Evolutionary conservation across 2,888 invertebrate genomes (phyloP), one percentile per base, ranked within the genome.

Genomic region (Athalia rosae): DNA sequence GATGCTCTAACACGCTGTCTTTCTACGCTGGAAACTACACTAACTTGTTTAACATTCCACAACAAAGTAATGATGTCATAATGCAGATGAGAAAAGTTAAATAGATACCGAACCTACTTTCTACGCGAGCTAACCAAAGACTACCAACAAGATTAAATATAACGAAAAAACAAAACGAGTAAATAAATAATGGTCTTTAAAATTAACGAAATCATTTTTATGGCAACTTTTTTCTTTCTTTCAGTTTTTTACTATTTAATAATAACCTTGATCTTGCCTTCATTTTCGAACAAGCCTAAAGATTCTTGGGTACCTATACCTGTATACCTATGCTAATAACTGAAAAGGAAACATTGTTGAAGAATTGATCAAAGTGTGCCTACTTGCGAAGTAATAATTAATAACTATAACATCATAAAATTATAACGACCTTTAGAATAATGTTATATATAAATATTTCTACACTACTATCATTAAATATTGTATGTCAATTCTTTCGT

Each of bases 301-400:
- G n/a, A 15, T 43, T 58, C 58, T 71, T 71, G 45, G 56, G 47
- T 43, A 71, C 45, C 28, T 71, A 56, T 58, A 13, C 28, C 50
- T 50, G 53, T 66, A 63, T 63, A 62, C 6, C 11, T n/a, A 64
- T 47, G 41, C 4, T 58, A 47, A 66, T 66, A 9, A 61, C 74
- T 61, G 50, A 74, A 62, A 74, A 48, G 74, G 62, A 74, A 74
- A 61, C 59, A 74, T 61, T 74, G 48, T 74, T 62, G 61, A 50
- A 74, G 48, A 74, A 74, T 74, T 74, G 74, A 74, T 61, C 74
- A 74, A 74, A 74, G 74, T 74, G 59, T 74, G 74, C 74, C 74
- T 74, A 74, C 48, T 74, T 74, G 74, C 61, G 74, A 74, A 74
- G 59, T 77, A 77, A 61, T 67, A 61, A 77, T 77, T 77, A 69